Percentiles rank a stretch among this genome's conserved stretches.
phyloP scores from a whole-genome alignment of 2,888 invertebrate species.

The Psococerastis gibbosa region DNA sequence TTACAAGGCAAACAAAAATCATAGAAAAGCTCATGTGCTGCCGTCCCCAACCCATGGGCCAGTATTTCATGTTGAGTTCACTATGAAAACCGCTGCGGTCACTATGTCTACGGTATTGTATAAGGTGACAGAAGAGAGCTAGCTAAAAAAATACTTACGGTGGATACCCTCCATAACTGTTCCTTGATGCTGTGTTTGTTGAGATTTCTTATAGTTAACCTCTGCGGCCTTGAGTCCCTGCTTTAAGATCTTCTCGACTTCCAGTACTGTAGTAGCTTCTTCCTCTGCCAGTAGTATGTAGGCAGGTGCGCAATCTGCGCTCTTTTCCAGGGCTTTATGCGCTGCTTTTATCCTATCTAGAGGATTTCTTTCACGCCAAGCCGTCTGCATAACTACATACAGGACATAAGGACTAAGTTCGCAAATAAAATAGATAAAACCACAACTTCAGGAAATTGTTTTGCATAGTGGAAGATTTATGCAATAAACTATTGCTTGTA shows the following conservation, averaged over 20 bases:
- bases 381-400: constrained; percentile 69
- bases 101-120: too few relatives aligned
- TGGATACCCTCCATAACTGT: constrained; percentile 54
- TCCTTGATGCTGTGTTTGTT: constrained; percentile 59
- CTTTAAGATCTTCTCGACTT: constrained; percentile 66
- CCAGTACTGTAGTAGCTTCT: constrained; percentile 80
- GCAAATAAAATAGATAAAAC: constrained; percentile 7
- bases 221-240: constrained; percentile 73
- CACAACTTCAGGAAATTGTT: not conserved
- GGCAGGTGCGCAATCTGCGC: constrained; percentile 85
- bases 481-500: too few relatives aligned
- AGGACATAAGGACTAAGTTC: constrained; percentile 8
- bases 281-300: constrained; percentile 91
- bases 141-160: too few relatives aligned
- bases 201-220: constrained; percentile 58
- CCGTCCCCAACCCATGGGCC: too few relatives aligned
- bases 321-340: constrained; percentile 65
- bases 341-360: constrained; percentile 81
- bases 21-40: too few relatives aligned
- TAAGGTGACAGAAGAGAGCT: too few relatives aligned
- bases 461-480: not conserved
- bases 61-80: too few relatives aligned
- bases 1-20: too few relatives aligned
- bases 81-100: too few relatives aligned
- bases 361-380: constrained; percentile 90